Base-by-base conservation (phyloP, 1,140 invertebrate species). In the Drosophila ambigua region DNA sequence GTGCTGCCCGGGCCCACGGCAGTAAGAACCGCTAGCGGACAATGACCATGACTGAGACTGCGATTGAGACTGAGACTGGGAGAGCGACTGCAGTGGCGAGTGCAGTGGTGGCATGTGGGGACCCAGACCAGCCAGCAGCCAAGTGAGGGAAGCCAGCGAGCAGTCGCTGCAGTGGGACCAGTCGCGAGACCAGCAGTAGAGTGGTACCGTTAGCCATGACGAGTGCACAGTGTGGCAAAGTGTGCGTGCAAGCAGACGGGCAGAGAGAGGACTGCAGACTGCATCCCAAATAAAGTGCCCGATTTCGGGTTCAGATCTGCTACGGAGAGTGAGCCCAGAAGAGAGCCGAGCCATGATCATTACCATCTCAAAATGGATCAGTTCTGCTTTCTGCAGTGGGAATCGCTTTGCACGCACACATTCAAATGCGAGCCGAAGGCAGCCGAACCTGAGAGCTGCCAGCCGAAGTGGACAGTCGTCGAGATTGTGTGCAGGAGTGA, bases 21-120 rank as follows among this genome's bases (percentile, higher is more conserved):
- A 31, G 35, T 54, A 16, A 81, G 66, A 83, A 84, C 66, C 60
- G 76, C 76, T 76, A 79, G 81, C 80, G 72, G 81, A 79, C 81
- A 84, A 84, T 84, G 81, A 74, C 81, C 72, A 85, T 84, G 81
- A 83, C 69, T 71, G 66, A 48, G 45, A 50, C 41, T 11, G 11
- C 9, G 31, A 35, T 1, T n/a, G n/a, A n/a, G n/a, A 28, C 35
- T 39, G 11, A 0, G 9, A 9, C 8, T 35, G 31, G 3, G 31
- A 35, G 41, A 9, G 23, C 2, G 16, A 43, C 26, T 28, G 5
- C 5, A 28, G 4, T 39, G 11, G 23, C 2, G 16, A 43, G 3
- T 11, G 16, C 20, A 28, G 59, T n/a, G 16, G 7, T 2, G 9
- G 9, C 28, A 15, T 13, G 51, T 39, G 49, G 65, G 28, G 28